Base-by-base conservation (phyloP, 2,888 invertebrate species). In the Scaeva pyrastri region DNA sequence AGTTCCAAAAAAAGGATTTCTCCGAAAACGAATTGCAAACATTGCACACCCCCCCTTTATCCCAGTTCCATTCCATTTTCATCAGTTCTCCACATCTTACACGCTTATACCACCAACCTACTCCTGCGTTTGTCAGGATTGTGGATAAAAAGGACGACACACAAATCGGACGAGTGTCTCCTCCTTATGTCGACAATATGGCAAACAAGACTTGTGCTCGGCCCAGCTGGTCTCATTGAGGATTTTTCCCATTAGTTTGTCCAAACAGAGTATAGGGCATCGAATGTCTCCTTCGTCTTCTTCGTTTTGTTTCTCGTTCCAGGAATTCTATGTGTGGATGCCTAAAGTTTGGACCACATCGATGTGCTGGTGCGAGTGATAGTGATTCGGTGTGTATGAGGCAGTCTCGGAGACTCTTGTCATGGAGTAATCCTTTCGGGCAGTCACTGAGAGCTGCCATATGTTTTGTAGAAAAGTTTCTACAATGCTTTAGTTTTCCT, bases 221-320 rank as follows among this genome's bases (percentile, higher is more conserved):
- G 48, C 23, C 23, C 84, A 84, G 84, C 79, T 84, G 84, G 50
- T 72, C 72, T 21, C 75, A 66, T 76, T 52, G 66, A 62, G 21
- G 84, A 89, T 89, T 90, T 89, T 90, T 90, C 91, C 91, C 90
- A 90, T 90, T 91, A 90, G 90, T 90, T 90, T 90, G 90, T 88
- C 88, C 91, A 90, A 91, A 91, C 91, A 43, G 43, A 41, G 19
- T 5, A 39, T 8, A 31, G 8, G 36, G 84, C 79, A 75, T 84
- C 66, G 79, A 79, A 79, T 84, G 79, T 68, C 80, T 74, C n/a
- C 21, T 14, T 26, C 21, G 11, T 71, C 12, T 14, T 43, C 41
- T 48, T 19, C 19, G 23, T 56, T 48, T 7, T 19, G n/a, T 66
- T 8, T 31, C 31, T 31, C 31, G 8, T 31, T 31, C 31, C 8